A percentile compares a stretch with the other conserved stretches of the same genome.
phyloP scores from a whole-genome alignment of 2,113 vertebrate genomes.

The Gymnarchus niloticus region DNA sequence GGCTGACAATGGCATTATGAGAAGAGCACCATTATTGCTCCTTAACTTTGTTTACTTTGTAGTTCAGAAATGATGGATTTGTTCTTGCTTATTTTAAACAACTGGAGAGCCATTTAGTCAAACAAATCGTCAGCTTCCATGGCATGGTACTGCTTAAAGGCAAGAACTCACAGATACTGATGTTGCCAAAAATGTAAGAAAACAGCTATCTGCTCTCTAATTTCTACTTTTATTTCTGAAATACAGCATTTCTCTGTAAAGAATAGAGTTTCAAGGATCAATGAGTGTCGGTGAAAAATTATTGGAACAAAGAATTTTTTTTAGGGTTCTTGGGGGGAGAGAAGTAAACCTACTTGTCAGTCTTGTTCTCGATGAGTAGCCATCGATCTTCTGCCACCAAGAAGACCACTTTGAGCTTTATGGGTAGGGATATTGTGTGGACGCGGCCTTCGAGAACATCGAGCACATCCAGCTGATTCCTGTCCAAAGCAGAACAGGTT shows the following conservation, averaged over 20 bases:
- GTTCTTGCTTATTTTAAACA: not conserved
- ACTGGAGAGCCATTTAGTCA: not conserved
- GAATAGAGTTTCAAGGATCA: not conserved
- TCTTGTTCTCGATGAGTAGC: conserved; percentile 81
- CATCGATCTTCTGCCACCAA: conserved; percentile 89
- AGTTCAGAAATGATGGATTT: conserved; percentile 6
- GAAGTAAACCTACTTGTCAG: conserved; percentile 69
- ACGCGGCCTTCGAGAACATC: conserved; percentile 82
- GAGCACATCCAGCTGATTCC: conserved; percentile 77
- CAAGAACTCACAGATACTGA: not conserved
- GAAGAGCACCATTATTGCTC: not conserved
- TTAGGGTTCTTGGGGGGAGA: not conserved
- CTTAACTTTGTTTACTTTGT: not conserved
- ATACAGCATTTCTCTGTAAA: not conserved
- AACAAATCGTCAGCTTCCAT: conserved; percentile 4
- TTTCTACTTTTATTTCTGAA: not conserved
- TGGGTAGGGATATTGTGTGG: conserved; percentile 82
- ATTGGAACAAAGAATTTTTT: too few species aligned
- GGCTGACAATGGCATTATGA: not conserved
- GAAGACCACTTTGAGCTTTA: conserved; percentile 75
- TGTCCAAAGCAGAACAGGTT: conserved; percentile 40
- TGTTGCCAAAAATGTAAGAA: not conserved
- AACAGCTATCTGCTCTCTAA: not conserved
- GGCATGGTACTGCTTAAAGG: not conserved
- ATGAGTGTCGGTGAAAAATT: too few species aligned